A percentile compares a stretch with the other conserved stretches of the same genome.
These are phyloP conservation scores for Conger conger DNA, from an alignment of 2,113 vertebrate species.

Conservation along the genomic window DNA sequence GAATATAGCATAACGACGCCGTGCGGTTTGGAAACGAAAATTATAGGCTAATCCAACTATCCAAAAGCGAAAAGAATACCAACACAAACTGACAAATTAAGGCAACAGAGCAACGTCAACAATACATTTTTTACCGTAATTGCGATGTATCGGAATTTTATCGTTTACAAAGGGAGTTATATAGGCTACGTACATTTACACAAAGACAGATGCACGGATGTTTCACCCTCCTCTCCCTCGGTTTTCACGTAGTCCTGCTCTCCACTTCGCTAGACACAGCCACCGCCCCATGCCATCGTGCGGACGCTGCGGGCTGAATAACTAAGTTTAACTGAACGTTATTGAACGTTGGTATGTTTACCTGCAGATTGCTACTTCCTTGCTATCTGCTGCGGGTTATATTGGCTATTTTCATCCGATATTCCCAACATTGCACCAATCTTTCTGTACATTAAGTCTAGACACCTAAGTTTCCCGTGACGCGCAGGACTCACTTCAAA, in stretches of 20 bases:
- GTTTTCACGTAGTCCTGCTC: conserved; percentile 38
- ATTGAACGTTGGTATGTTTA: neutral
- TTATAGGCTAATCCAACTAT: neutral
- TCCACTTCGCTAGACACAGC: conserved; percentile 55
- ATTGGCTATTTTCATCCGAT: too few species aligned
- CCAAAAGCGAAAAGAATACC: neutral
- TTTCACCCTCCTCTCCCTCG: conserved; percentile 28
- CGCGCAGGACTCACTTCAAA: neutral
- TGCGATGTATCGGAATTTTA: neutral
- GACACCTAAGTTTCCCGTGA: neutral
- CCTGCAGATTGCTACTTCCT: neutral
- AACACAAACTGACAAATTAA: neutral
- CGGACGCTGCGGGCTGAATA: conserved; percentile 29
- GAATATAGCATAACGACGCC: neutral
- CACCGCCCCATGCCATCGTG: conserved; percentile 61
- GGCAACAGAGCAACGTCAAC: neutral
- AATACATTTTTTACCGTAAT: neutral
- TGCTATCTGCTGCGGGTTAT: neutral
- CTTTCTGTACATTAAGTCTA: neutral
- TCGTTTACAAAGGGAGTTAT: neutral
- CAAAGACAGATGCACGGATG: neutral
- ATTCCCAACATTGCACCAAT: neutral
- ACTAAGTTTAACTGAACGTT: conserved; percentile 10
- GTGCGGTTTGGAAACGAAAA: neutral
- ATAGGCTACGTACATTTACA: neutral